Evolutionary conservation across 2,888 invertebrate species (phyloP), one percentile per base, ranked within the genome.

Genomic region (Drosophila neonasuta): DNA sequence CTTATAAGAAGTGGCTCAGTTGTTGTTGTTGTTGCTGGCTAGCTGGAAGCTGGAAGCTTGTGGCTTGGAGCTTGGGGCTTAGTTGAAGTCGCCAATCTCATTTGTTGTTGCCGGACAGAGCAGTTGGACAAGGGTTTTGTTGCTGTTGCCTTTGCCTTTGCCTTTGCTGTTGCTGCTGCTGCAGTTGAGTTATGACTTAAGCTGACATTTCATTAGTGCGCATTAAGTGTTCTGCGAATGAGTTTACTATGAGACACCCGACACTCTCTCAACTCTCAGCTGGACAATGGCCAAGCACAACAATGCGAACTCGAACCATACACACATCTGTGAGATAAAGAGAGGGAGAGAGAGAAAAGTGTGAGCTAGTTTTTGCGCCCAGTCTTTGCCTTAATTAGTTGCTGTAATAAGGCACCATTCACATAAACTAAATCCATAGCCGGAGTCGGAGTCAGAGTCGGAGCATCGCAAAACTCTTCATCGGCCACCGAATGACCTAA

Each of bases 141-240:
- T 60, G 17, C 24, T 39, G 58, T 48, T 54, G 50, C 45, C 59
- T 57, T 42, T 60, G 17, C 24, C 34, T 55, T 48, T 54, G 48
- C 45, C n/a, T n/a, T n/a, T n/a, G n/a, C n/a, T 60, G 52, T 13
- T 49, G 52, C 15, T 49, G 50, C 64, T 75, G 74, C 75, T 78
- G 85, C 75, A 76, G 77, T 79, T 88, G 88, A 89, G 79, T 89
- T 88, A 89, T 88, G 88, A 88, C 88, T 87, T 88, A 88, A 88
- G 87, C 89, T 87, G 88, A 88, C 88, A 89, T 88, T 88, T 89
- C 89, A 89, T 88, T 89, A 88, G 88, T 80, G 87, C 73, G 83
- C 85, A 83, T 86, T 83, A 83, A 83, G 85, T 86, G 81, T 81
- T 71, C 75, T 77, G 81, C 78, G 84, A 81, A 83, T 83, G 86